phyloP scores from a whole-genome alignment of 2,888 invertebrate genomes.

The Cephus pygmeus region DNA sequence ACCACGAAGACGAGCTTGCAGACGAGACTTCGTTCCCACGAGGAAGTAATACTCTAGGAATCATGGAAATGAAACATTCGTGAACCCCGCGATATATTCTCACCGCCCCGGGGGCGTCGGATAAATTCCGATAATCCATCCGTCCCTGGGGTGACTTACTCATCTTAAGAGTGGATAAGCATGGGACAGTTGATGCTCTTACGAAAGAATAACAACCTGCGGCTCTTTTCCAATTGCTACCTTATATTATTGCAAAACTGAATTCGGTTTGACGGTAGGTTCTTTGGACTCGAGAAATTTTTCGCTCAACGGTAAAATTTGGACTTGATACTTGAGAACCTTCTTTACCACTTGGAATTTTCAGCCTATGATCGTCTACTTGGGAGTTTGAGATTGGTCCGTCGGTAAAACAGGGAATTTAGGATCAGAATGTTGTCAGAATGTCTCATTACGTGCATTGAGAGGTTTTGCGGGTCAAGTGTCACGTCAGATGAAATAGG shows the following conservation, averaged over 20 bases:
- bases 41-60: not conserved
- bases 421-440: not conserved
- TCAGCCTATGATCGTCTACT: no score
- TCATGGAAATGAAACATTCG: not conserved
- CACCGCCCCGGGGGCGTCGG: no score
- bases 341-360: no score
- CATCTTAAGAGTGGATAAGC: not conserved
- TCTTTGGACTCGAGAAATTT: not conserved
- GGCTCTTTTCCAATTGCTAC: not conserved
- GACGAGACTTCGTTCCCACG: not conserved
- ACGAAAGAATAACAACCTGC: not conserved
- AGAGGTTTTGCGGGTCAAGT: not conserved
- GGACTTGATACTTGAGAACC: not conserved
- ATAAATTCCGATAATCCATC: not conserved
- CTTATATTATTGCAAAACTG: no score
- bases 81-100: not conserved
- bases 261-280: not conserved
- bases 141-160: not conserved
- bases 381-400: not conserved
- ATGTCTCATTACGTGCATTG: not conserved
- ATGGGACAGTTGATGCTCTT: not conserved
- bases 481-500: not conserved
- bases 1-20: not conserved
- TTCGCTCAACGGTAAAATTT: not conserved
- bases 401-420: not conserved